phyloP scores from a whole-genome alignment of 2,888 invertebrate genomes.

The Ischnura elegans region DNA sequence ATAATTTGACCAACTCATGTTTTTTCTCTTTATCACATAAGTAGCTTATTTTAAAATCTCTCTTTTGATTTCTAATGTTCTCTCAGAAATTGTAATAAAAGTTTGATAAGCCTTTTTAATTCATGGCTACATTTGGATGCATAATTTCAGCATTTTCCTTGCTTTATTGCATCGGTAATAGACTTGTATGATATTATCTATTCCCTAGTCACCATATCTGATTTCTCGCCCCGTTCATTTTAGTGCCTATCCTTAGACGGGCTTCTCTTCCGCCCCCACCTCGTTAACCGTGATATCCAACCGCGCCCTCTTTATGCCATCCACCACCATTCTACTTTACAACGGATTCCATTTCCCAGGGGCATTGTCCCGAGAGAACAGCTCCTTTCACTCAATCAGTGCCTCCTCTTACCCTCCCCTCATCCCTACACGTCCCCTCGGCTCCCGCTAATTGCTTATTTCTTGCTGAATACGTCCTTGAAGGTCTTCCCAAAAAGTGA shows the following conservation, averaged over 20 bases:
- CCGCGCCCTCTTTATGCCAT: not conserved
- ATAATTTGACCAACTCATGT: too few species aligned
- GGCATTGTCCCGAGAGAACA: not conserved
- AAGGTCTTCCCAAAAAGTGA: conserved; percentile 1
- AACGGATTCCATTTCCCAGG: conserved; percentile 22
- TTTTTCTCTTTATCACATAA: too few species aligned
- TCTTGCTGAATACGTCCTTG: not conserved
- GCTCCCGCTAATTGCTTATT: not conserved
- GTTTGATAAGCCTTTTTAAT: too few species aligned
- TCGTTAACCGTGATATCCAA: not conserved
- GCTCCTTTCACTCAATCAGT: not conserved
- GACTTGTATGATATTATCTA: too few species aligned
- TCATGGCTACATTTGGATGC: too few species aligned
- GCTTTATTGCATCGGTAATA: too few species aligned
- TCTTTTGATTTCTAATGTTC: too few species aligned
- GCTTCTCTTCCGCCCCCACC: not conserved
- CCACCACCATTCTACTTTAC: not conserved
- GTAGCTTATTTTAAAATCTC: too few species aligned
- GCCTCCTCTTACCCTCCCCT: not conserved
- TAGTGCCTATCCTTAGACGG: not conserved
- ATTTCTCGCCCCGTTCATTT: not conserved
- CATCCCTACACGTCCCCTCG: not conserved
- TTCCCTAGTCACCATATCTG: not conserved
- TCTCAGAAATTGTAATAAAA: too few species aligned
- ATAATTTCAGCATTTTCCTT: too few species aligned